phyloP scores from a whole-genome alignment of 2,113 vertebrate genomes.

The Phasianus colchicus region DNA sequence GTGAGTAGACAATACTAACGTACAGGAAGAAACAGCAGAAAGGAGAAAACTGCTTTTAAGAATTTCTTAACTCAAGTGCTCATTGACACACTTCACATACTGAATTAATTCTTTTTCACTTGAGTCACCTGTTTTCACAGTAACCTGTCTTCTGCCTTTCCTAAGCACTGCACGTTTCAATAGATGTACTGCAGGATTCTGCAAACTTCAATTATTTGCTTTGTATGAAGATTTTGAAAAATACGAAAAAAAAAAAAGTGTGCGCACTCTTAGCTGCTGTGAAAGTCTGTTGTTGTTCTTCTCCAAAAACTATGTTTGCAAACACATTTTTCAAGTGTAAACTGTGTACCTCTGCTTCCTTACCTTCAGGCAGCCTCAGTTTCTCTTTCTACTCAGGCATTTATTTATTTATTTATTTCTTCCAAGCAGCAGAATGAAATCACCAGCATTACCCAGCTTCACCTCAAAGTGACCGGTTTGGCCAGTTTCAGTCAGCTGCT shows the following conservation, averaged over 20 bases:
- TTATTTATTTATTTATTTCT: not conserved
- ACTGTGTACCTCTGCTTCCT: not conserved
- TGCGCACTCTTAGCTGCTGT: not conserved
- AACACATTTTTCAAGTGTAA: not conserved
- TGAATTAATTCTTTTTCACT: not conserved
- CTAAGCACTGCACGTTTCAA: not conserved
- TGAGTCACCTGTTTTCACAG: not conserved
- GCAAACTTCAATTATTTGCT: not conserved
- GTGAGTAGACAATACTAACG: not conserved
- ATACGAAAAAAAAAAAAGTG: not conserved
- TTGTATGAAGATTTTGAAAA: not conserved
- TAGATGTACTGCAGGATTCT: not conserved
- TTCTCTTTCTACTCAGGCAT: not conserved
- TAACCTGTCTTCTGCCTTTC: not conserved
- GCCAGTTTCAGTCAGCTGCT: constrained; percentile 48
- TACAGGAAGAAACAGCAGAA: not conserved
- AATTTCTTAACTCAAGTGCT: not conserved
- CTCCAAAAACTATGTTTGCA: not conserved
- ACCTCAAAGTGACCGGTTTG: constrained; percentile 30
- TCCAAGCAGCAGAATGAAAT: constrained; percentile 26
- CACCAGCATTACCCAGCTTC: constrained; percentile 9
- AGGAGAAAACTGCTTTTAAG: not conserved
- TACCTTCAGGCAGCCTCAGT: not conserved
- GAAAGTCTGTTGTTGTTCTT: not conserved
- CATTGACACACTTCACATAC: not conserved